Evolutionary conservation across 2,888 invertebrate genomes (phyloP).

Genomic region (Scaptomyza flava): DNA sequence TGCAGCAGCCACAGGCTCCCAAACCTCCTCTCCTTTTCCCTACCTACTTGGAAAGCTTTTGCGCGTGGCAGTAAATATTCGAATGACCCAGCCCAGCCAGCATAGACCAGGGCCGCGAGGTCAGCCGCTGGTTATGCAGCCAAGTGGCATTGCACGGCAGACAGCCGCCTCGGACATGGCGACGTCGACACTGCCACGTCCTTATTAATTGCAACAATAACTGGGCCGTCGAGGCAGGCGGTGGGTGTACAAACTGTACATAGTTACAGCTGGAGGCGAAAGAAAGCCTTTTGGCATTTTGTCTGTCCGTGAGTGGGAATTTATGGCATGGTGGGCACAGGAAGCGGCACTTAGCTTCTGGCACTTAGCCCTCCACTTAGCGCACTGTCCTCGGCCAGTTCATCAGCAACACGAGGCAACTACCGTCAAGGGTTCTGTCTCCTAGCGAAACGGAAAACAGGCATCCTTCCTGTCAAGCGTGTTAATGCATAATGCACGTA

Average conservation of each 20-base stretch:
- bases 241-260: slow-evolving; percentile 15
- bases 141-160: slow-evolving; percentile 54
- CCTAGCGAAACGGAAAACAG: background rate
- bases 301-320: slow-evolving; percentile 52
- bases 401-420: slow-evolving; percentile 14
- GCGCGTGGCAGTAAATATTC: slow-evolving; percentile 54
- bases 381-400: slow-evolving; percentile 28
- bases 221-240: slow-evolving; percentile 33
- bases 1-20: slow-evolving; percentile 42
- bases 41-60: slow-evolving; percentile 1
- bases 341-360: slow-evolving; percentile 77
- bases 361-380: slow-evolving; percentile 60
- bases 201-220: slow-evolving; percentile 79
- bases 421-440: slow-evolving; percentile 2
- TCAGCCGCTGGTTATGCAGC: slow-evolving; percentile 51
- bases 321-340: slow-evolving; percentile 67
- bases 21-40: background rate
- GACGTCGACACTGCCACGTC: slow-evolving; percentile 39
- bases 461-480: slow-evolving; percentile 5
- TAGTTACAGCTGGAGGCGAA: slow-evolving; percentile 24
- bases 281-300: slow-evolving; percentile 60
- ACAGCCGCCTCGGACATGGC: slow-evolving; percentile 33
- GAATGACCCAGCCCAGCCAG: background rate
- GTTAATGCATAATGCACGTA: background rate
- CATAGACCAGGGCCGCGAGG: slow-evolving; percentile 23